These are phyloP conservation scores for Cygnus olor DNA, from an alignment of 2,797 vertebrate species.

Conservation along the genomic window DNA sequence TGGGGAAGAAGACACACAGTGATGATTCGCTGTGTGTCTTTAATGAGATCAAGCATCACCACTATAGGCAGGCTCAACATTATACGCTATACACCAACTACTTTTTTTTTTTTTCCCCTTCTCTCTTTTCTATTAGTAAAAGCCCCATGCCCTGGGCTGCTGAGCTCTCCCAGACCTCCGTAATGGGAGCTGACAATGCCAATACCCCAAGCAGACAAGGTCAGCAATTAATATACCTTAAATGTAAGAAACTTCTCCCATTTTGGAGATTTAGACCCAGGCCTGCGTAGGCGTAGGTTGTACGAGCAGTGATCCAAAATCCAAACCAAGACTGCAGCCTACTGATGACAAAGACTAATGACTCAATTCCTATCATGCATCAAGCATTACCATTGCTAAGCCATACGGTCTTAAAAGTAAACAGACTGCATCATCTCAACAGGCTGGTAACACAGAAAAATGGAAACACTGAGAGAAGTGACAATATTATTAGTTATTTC, in stretches of 20 bases:
- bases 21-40: background rate
- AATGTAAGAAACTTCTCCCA: background rate
- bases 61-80: background rate
- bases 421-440: background rate
- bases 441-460: constrained; percentile 21
- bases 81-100: background rate
- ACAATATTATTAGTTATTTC: constrained; percentile 43
- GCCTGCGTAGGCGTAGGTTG: rapidly evolving
- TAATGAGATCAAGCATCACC: constrained; percentile 4
- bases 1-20: background rate
- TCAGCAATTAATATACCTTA: background rate
- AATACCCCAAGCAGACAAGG: background rate
- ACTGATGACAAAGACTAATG: constrained; percentile 12
- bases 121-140: background rate
- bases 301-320: background rate
- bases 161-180: background rate
- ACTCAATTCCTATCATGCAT: background rate
- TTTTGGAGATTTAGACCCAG: background rate
- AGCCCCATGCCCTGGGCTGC: background rate
- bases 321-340: background rate
- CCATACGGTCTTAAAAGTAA: background rate
- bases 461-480: background rate
- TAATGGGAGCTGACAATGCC: background rate
- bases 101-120: no score
- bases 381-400: background rate